These are phyloP conservation scores for Crotalus viridis DNA, from an alignment of 2,113 vertebrate species.

Conservation along the genomic window DNA sequence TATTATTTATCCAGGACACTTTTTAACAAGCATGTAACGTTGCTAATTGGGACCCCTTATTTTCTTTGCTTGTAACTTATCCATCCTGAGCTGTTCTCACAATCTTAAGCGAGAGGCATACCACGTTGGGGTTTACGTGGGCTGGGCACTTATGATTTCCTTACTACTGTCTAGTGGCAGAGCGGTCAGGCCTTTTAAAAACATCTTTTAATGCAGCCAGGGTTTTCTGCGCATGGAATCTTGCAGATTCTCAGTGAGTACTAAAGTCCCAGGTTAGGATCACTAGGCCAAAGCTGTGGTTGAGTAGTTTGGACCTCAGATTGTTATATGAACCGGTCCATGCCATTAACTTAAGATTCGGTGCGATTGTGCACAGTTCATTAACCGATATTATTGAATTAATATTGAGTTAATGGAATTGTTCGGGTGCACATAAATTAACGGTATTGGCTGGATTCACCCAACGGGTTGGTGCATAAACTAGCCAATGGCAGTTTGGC, in stretches of 20 bases:
- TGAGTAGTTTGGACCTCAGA: neutral
- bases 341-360: neutral
- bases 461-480: neutral
- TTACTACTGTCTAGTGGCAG: neutral
- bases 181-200: neutral
- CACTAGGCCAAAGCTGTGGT: neutral
- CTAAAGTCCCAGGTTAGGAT: neutral
- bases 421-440: neutral
- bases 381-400: neutral
- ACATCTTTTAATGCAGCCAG: neutral
- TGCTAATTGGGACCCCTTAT: neutral
- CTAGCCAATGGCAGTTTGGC: neutral
- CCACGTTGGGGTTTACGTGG: neutral
- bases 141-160: neutral
- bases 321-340: neutral
- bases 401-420: neutral
- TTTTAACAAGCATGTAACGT: neutral
- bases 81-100: neutral
- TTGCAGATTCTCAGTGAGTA: neutral
- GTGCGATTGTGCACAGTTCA: neutral
- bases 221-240: neutral
- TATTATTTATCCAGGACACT: neutral
- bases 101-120: neutral
- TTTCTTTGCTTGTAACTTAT: neutral
- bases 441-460: neutral